Evolutionary conservation across 92 coral and sea anemone genomes (phyloP).

Genomic region (Phenganax subtilis): DNA sequence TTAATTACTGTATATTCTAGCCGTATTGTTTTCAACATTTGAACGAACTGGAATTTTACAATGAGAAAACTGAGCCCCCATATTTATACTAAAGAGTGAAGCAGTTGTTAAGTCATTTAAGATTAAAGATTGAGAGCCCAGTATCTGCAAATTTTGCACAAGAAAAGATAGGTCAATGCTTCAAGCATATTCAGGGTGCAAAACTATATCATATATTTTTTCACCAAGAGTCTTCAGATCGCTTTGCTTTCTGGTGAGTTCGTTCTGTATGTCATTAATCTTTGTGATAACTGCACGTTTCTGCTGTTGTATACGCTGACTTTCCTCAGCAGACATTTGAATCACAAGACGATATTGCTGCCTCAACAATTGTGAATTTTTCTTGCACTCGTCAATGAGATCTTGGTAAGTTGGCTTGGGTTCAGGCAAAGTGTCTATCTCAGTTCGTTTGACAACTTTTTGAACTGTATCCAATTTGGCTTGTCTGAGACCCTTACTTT

Average conservation of each 20-base stretch:
- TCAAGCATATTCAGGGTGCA: conserved; percentile 20
- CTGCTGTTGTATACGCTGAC: conserved; percentile 79
- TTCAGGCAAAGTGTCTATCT: conserved; percentile 63
- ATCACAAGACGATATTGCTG: conserved; percentile 68
- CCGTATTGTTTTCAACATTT: too few relatives aligned
- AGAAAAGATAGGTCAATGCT: background rate
- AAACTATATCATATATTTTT: conserved; percentile 36
- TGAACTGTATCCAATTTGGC: conserved; percentile 54
- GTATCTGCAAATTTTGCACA: background rate
- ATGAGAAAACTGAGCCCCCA: too few relatives aligned
- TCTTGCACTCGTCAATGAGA: conserved; percentile 71
- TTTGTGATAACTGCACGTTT: conserved; percentile 73
- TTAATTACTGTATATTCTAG: too few relatives aligned
- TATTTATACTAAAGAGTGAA: too few relatives aligned
- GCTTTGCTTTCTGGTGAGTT: conserved; percentile 34
- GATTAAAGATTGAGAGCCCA: background rate
- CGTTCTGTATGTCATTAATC: conserved; percentile 62
- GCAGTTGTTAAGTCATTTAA: too few relatives aligned
- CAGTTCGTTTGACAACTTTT: conserved; percentile 74
- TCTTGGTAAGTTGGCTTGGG: conserved; percentile 77
- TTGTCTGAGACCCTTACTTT: conserved; percentile 60
- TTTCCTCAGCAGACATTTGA: conserved; percentile 78
- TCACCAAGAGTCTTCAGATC: conserved; percentile 28
- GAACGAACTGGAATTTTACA: too few relatives aligned
- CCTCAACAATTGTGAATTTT: conserved; percentile 57